Evolutionary conservation across 1,140 invertebrate genomes (phyloP), one percentile per base, ranked within the genome.

Genomic region (Mesaphorura yosii): DNA sequence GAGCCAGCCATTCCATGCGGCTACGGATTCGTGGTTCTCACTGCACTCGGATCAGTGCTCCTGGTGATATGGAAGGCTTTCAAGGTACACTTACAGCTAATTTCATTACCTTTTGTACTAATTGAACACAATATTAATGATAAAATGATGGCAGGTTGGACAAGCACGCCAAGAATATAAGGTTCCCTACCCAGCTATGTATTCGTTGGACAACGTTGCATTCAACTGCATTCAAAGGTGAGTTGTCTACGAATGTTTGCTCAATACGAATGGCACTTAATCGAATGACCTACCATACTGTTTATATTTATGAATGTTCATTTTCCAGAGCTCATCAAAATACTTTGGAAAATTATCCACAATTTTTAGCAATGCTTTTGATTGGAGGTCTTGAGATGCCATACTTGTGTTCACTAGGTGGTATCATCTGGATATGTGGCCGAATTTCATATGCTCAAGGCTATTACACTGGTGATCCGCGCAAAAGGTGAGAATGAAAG

Each of bases 381-480:
- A 42, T 70, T 44, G 72, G 70, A 41, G 73, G 73, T 17, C 54
- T 74, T 19, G 66, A 72, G 41, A 64, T 67, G 59, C 73, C 73
- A 0, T 68, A 71, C 59, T 65, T 70, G 5, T 65, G 46, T 34
- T 34, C 46, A 12, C 10, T 48, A 7, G 66, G 64, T 60, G 73
- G 73, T 12, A 37, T 65, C 17, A 57, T 73, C 14, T 75, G 66
- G 64, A 62, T 71, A 26, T 6, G 5, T 38, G 68, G 72, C 23
- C 58, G 72, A 52, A 64, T 75, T 48, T 66, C 65, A 19, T 75
- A 74, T 64, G 72, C 73, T 14, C 59, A 66, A 19, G 73, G 73
- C 0, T 75, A 75, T 56, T 75, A 73, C 61, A 72, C 71, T 53
- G 73, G 73, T 64, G 71, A 73, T 73, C 60, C 60, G 1, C 19